Evolutionary conservation across 2,113 vertebrate species (phyloP).

Genomic region (Ceyx melanurus): DNA sequence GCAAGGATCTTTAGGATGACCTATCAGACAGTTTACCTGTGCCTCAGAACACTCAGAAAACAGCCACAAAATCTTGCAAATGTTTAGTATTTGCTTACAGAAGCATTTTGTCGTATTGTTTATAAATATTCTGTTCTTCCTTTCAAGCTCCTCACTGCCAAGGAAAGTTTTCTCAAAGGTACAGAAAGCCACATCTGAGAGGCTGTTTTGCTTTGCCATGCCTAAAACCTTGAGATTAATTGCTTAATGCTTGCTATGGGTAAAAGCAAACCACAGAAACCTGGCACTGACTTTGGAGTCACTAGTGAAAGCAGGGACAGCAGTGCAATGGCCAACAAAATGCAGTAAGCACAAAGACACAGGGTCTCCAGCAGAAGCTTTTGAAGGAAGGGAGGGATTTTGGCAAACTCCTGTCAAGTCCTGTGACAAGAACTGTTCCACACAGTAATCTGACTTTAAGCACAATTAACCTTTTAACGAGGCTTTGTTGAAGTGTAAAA

Average conservation of each 20-base stretch:
- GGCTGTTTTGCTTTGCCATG: not conserved
- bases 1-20: not conserved
- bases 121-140: not conserved
- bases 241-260: not conserved
- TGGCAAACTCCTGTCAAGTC: not conserved
- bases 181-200: constrained; percentile 44
- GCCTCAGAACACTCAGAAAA: not conserved
- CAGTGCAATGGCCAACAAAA: not conserved
- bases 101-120: not conserved
- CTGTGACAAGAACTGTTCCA: not conserved
- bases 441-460: not conserved
- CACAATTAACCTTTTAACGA: not conserved
- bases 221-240: constrained; percentile 31
- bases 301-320: not conserved
- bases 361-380: not conserved
- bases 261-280: constrained; percentile 46
- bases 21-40: not conserved
- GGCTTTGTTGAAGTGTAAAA: not conserved
- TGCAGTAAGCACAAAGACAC: not conserved
- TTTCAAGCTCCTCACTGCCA: not conserved
- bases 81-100: not conserved
- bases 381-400: not conserved
- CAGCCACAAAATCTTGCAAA: not conserved
- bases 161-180: not conserved
- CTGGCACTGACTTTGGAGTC: not conserved